Evolutionary conservation across 2,888 invertebrate genomes (phyloP).

Genomic region (Saturnia japonica): DNA sequence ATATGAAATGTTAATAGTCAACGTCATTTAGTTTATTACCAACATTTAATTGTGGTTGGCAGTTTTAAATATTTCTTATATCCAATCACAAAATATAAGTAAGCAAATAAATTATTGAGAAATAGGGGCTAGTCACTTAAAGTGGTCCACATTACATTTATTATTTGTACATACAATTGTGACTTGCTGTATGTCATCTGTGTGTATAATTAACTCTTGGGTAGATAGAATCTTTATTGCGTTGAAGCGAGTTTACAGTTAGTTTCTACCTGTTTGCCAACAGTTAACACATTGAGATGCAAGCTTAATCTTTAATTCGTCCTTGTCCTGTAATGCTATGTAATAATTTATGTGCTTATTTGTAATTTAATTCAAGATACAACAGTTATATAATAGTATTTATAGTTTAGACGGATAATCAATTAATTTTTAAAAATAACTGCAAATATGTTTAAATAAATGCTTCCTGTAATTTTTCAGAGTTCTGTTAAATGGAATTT

Average conservation of each 20-base stretch:
- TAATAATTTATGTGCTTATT: not conserved
- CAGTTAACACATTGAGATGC: not conserved
- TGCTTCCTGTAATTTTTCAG: no score
- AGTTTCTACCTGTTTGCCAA: not conserved
- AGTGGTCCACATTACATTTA: constrained; percentile 56
- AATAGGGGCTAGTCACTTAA: constrained; percentile 50
- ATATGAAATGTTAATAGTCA: no score
- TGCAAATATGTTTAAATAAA: no score
- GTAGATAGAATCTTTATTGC: constrained; percentile 18
- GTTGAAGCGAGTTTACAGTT: not conserved
- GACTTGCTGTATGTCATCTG: constrained; percentile 32
- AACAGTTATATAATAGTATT: not conserved
- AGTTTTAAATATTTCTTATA: not conserved
- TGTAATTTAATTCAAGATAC: not conserved
- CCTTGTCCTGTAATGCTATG: not conserved
- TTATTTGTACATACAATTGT: constrained; percentile 43
- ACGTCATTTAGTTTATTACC: no score
- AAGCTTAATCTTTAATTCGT: not conserved
- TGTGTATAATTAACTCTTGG: constrained; percentile 31
- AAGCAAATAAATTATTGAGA: constrained; percentile 5
- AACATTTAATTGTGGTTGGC: no score
- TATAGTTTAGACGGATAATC: no score
- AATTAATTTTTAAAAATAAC: no score
- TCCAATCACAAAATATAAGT: not conserved
- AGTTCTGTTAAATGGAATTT: no score